These are phyloP conservation scores for Ophioninae sp. DNA, from an alignment of 2,888 invertebrate genomes.

Conservation along the genomic window DNA sequence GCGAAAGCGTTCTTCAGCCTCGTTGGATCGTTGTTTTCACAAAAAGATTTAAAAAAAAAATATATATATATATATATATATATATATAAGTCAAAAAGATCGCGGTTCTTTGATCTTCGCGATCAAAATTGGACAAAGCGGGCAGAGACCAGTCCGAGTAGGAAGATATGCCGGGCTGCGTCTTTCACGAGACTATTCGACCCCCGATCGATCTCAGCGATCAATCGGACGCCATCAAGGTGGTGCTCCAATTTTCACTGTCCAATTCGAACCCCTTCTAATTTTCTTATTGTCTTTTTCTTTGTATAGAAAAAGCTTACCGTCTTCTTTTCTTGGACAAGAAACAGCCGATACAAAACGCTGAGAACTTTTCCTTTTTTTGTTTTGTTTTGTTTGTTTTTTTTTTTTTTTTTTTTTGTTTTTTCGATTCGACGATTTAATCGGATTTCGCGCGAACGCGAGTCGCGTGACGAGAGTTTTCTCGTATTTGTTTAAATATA, in stretches of 20 bases:
- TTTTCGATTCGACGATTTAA: slow-evolving; percentile 7
- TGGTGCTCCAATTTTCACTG: slow-evolving; percentile 73
- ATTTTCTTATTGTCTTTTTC: background rate
- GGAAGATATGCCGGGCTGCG: slow-evolving; percentile 82
- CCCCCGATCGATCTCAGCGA: slow-evolving; percentile 89
- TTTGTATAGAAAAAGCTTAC: too few species aligned
- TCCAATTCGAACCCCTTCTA: background rate
- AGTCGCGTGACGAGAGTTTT: slow-evolving; percentile 32
- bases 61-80: too few species aligned
- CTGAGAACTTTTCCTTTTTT: too few species aligned
- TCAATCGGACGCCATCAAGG: slow-evolving; percentile 91
- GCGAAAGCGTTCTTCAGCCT: background rate
- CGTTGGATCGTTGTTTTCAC: too few species aligned
- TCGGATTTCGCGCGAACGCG: slow-evolving; percentile 45
- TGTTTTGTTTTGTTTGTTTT: too few species aligned
- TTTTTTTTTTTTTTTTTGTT: background rate
- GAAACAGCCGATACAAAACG: background rate
- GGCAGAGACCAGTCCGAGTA: slow-evolving; percentile 49
- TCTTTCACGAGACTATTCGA: slow-evolving; percentile 87
- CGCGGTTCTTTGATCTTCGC: background rate
- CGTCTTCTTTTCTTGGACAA: too few species aligned
- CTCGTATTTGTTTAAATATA: slow-evolving; percentile 6
- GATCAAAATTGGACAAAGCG: slow-evolving; percentile 44
- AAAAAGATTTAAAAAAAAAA: too few species aligned
- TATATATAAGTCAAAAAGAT: background rate